Percentiles rank a stretch among this genome's conserved stretches.
These are phyloP conservation scores for Enteromius unitaeniatus DNA, from an alignment of 2,797 vertebrate species.

Conservation along the genomic window DNA sequence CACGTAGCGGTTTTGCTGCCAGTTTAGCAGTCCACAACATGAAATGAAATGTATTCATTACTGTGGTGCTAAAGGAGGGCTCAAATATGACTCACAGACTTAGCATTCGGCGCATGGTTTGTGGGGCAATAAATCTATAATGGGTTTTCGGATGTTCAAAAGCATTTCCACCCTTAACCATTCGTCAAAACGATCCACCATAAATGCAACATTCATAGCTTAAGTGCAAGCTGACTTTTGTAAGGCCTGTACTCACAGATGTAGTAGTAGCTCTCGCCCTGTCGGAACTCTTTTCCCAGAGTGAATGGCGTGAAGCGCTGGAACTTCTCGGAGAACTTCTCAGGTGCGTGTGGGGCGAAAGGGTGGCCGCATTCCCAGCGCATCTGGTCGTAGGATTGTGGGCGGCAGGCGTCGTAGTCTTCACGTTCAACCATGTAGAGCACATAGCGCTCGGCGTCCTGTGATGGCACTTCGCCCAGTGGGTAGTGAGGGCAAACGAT, in stretches of 20 bases:
- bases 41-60: slow-evolving; percentile 56
- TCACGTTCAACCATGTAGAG: slow-evolving; percentile 90
- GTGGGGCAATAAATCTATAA: slow-evolving; percentile 47
- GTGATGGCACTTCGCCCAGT: slow-evolving; percentile 73
- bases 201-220: neutral
- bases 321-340: slow-evolving; percentile 94
- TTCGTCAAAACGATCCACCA: neutral
- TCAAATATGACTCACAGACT: slow-evolving; percentile 47
- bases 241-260: slow-evolving; percentile 86
- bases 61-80: slow-evolving; percentile 38
- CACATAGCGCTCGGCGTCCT: slow-evolving; percentile 88
- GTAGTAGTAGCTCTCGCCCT: slow-evolving; percentile 95
- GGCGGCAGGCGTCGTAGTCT: slow-evolving; percentile 86
- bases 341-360: slow-evolving; percentile 84
- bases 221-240: neutral
- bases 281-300: slow-evolving; percentile 91
- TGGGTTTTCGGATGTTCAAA: slow-evolving; percentile 15
- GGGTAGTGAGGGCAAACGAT: slow-evolving; percentile 95
- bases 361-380: slow-evolving; percentile 94
- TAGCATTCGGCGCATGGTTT: slow-evolving; percentile 36
- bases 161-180: slow-evolving; percentile 16
- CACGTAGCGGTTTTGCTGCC: slow-evolving; percentile 44
- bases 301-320: slow-evolving; percentile 94
- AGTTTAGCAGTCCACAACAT: slow-evolving; percentile 39
- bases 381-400: slow-evolving; percentile 88